Base-by-base conservation (phyloP, 2,888 invertebrate genomes). In the Melolontha melolontha region DNA sequence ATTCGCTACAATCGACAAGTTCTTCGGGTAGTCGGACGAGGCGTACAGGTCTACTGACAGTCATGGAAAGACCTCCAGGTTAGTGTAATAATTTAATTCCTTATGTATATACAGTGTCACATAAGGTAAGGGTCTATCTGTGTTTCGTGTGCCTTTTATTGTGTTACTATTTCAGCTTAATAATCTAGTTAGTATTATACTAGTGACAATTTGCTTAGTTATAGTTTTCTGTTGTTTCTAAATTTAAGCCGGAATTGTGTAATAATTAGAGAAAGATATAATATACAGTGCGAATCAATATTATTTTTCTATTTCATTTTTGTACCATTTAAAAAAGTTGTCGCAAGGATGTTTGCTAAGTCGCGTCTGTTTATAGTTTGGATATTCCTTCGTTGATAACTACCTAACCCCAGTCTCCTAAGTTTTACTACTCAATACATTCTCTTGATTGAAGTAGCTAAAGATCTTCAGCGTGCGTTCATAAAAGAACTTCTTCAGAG, bases 21-120 rank as follows among this genome's bases (percentile, higher is more conserved):
- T 71, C 76, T 6, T 79, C 80, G 34, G 84, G 83, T 7, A 82
- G 81, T 41, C 86, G 87, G 1, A 86, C 86, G 0, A 84, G 87
- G 0, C 86, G 94, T 73, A 92, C 93, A 5, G 95, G 96, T 73
- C 86, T 96, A 10, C 86, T 92, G 34, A 94, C 95, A 0, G 96
- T 95, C 27, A 94, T 93, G 77, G 95, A 95, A 81, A 85, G 94
- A 71, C 92, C 92, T 14, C 95, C 95, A 83, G 95, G 95, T 95
- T 85, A 83, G 84, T 77, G 71, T 73, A 71, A 73, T 70, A 42
- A 62, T 71, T 64, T 71, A 59, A 69, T 77, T 75, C 70, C 71
- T 68, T 71, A 71, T 11, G 14, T 49, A 14, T 39, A 22, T 29
- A 40, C 27, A 16, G n/a, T 29, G 27, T 34, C 70, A 67, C 52